These are phyloP conservation scores for Menura novaehollandiae DNA, from an alignment of 2,113 vertebrate genomes.

Conservation along the genomic window DNA sequence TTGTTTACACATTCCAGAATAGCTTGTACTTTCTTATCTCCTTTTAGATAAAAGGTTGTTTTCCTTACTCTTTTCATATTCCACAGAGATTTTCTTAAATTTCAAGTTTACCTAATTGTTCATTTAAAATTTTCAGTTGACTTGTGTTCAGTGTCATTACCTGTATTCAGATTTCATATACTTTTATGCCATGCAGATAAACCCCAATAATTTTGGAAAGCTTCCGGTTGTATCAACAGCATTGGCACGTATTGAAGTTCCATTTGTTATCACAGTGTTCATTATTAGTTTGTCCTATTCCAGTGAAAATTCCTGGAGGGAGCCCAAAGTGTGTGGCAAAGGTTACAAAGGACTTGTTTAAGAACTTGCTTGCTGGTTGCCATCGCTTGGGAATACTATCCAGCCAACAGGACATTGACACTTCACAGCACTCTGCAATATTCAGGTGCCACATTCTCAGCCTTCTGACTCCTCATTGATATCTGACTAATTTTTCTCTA, in stretches of 20 bases:
- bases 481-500: background rate
- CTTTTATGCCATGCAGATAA: background rate
- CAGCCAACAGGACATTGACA: background rate
- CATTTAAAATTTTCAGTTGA: background rate
- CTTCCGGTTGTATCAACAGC: background rate
- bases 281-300: background rate
- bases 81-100: no score
- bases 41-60: background rate
- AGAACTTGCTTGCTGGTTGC: background rate
- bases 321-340: background rate
- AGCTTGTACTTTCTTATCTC: background rate
- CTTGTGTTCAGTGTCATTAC: background rate
- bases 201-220: background rate
- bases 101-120: background rate
- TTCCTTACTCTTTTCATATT: background rate
- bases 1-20: background rate
- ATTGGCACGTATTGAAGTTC: background rate
- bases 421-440: background rate
- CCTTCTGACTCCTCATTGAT: background rate
- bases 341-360: background rate
- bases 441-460: background rate
- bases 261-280: background rate
- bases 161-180: background rate
- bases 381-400: accelerated
- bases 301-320: background rate